phyloP scores from a whole-genome alignment of 1,140 invertebrate species.

The Anastrepha ludens region DNA sequence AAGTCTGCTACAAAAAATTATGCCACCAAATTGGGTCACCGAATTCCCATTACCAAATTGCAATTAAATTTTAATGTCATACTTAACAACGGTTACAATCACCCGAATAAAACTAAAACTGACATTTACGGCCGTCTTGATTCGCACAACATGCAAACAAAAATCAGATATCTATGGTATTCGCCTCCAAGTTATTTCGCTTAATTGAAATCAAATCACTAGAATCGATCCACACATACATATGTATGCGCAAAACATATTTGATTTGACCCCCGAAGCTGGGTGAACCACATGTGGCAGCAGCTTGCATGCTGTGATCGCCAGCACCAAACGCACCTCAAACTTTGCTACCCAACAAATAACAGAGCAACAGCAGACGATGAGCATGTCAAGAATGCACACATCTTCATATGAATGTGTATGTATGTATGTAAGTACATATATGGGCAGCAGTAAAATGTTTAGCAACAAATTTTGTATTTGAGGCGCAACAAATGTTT shows the following conservation, averaged over 20 bases:
- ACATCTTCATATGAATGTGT: neutral
- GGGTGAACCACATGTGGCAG: constrained; percentile 36
- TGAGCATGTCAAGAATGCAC: neutral
- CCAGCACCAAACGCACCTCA: constrained; percentile 23
- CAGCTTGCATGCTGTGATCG: constrained; percentile 26
- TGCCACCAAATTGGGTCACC: neutral
- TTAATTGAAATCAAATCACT: constrained; percentile 46
- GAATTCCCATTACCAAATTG: neutral
- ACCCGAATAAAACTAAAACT: neutral
- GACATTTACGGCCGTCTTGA: constrained; percentile 24
- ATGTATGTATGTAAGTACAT: neutral
- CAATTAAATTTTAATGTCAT: constrained; percentile 41
- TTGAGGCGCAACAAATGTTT: constrained; percentile 27
- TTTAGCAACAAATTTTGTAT: neutral
- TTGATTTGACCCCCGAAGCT: constrained; percentile 5
- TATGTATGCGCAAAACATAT: neutral
- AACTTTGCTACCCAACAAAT: constrained; percentile 17
- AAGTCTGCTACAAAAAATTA: neutral
- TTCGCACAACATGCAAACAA: neutral
- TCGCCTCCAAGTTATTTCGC: neutral
- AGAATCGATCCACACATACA: neutral
- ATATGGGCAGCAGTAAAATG: neutral
- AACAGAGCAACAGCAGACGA: neutral
- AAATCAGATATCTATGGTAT: neutral
- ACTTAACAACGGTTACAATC: constrained; percentile 6